Evolutionary conservation across 2,888 invertebrate genomes (phyloP).

Genomic region (Thymelicus lineola): DNA sequence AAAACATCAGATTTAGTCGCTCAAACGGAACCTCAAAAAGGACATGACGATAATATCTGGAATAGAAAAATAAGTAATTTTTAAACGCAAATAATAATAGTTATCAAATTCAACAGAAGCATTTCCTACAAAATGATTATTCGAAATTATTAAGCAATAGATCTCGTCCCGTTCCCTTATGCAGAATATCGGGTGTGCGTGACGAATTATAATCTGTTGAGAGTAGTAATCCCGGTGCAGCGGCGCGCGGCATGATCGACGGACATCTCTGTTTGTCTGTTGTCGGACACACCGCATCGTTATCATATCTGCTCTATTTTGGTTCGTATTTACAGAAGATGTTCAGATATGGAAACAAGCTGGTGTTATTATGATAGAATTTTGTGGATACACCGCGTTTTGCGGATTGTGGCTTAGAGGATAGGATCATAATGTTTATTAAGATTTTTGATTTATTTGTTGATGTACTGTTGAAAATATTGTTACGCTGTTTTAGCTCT

Average conservation of each 20-base stretch:
- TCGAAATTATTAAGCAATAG: conserved; percentile 4
- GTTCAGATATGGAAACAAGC: background rate
- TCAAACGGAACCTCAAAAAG: too few relatives aligned
- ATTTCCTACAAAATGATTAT: background rate
- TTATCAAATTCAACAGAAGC: background rate
- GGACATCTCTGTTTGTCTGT: conserved; percentile 47
- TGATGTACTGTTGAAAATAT: too few relatives aligned
- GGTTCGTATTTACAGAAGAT: conserved; percentile 16
- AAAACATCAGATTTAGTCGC: too few relatives aligned
- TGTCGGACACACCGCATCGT: conserved; percentile 48
- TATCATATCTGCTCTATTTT: conserved; percentile 31
- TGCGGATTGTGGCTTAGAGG: too few relatives aligned
- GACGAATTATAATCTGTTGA: conserved; percentile 69
- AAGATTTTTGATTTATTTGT: too few relatives aligned
- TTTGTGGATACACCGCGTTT: too few relatives aligned
- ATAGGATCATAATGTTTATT: too few relatives aligned
- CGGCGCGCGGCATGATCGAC: conserved; percentile 54
- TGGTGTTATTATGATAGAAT: too few relatives aligned
- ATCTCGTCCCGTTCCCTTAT: conserved; percentile 50
- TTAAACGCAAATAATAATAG: background rate
- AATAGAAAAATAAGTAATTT: too few relatives aligned
- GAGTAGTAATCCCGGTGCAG: conserved; percentile 59
- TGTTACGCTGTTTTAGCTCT: too few relatives aligned
- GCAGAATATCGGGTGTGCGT: conserved; percentile 57
- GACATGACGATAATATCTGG: too few relatives aligned